Evolutionary conservation across 2,797 vertebrate species (phyloP).

Genomic region (Macropodus opercularis): DNA sequence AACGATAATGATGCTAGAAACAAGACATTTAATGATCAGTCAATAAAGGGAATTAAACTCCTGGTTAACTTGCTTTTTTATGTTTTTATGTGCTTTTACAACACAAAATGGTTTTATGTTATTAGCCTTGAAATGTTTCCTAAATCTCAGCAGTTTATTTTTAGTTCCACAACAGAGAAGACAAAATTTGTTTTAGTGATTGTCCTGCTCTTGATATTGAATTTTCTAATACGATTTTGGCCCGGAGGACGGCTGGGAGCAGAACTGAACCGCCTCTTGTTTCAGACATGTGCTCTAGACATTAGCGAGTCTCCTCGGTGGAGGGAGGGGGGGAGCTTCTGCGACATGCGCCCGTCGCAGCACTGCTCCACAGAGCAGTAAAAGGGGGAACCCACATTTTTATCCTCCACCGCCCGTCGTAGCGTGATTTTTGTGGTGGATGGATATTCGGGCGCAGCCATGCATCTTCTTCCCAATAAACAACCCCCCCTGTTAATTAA

Average conservation of each 20-base stretch:
- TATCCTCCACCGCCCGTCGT: conserved; percentile 24
- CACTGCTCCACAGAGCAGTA: conserved; percentile 26
- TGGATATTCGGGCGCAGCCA: conserved; percentile 51
- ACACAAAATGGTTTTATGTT: neutral
- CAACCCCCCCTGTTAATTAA: conserved; percentile 83
- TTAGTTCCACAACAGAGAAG: conserved; percentile 31
- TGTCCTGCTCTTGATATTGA: conserved; percentile 67
- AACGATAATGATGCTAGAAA: conserved; percentile 17
- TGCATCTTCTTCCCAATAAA: conserved; percentile 74
- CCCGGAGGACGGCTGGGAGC: conserved; percentile 52
- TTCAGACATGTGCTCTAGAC: conserved; percentile 77
- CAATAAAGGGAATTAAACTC: conserved; percentile 38
- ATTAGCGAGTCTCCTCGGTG: conserved; percentile 65
- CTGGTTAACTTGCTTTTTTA: conserved; percentile 38
- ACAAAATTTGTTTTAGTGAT: conserved; percentile 58
- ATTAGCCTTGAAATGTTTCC: conserved; percentile 6
- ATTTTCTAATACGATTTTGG: conserved; percentile 61
- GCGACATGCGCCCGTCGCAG: conserved; percentile 58
- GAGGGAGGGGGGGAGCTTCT: conserved; percentile 60
- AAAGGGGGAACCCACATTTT: too few species aligned
- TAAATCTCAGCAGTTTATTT: conserved; percentile 34
- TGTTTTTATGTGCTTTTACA: too few species aligned
- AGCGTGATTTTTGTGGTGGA: conserved; percentile 33
- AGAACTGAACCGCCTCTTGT: conserved; percentile 55
- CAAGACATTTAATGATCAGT: conserved; percentile 26